Evolutionary conservation across 1,140 invertebrate species (phyloP).

Genomic region (Eufriesea mexicana): DNA sequence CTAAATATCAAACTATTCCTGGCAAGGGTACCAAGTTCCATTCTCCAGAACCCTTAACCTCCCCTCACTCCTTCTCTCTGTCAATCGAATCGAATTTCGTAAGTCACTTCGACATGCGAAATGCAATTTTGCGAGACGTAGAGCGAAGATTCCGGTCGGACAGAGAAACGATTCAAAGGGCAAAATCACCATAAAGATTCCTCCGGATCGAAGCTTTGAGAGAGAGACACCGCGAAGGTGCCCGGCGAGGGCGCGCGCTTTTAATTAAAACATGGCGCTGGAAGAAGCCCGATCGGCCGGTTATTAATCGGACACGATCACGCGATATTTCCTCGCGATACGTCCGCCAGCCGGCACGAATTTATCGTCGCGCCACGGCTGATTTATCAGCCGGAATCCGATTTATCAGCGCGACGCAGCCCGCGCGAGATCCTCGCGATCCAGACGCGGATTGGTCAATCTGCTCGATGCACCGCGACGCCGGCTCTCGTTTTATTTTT

Average conservation of each 20-base stretch:
- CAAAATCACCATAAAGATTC: neutral
- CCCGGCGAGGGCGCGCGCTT: slow-evolving; percentile 10
- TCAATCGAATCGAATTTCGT: too few species aligned
- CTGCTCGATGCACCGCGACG: slow-evolving; percentile 29
- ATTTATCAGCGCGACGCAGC: slow-evolving; percentile 64
- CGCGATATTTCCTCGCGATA: slow-evolving; percentile 69
- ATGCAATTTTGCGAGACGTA: too few species aligned
- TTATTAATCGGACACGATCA: slow-evolving; percentile 70
- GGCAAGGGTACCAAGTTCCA: too few species aligned
- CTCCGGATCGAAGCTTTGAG: neutral
- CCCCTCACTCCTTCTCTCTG: too few species aligned
- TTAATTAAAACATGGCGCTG: slow-evolving; percentile 61
- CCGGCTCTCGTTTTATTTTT: neutral
- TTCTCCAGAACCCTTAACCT: too few species aligned
- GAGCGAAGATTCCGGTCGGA: neutral
- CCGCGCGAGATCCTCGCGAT: slow-evolving; percentile 57
- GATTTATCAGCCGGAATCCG: slow-evolving; percentile 65
- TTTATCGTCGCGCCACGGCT: slow-evolving; percentile 60
- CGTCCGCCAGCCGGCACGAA: slow-evolving; percentile 54
- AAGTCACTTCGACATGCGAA: too few species aligned
- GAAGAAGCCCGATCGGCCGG: slow-evolving; percentile 43
- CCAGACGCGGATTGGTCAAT: slow-evolving; percentile 61
- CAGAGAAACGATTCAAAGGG: neutral
- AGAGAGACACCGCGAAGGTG: neutral
- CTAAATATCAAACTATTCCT: too few species aligned